Evolutionary conservation across 2,888 invertebrate genomes (phyloP), one percentile per base, ranked within the genome.

Genomic region (Vanessa cardui): DNA sequence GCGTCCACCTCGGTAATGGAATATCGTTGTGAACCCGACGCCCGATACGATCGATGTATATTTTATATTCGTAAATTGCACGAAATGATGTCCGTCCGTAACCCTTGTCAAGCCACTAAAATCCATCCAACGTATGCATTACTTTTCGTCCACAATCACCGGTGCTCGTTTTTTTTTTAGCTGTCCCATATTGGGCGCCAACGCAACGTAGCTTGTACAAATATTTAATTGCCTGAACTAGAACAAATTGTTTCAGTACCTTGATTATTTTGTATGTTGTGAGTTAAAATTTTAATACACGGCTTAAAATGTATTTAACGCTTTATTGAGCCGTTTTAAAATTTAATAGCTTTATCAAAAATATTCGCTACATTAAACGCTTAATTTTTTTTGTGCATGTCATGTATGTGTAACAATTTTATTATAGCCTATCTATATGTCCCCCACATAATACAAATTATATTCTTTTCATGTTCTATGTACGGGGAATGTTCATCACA

Each of bases 11-110:
- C 73, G 80, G 80, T 90, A 91, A 92, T 91, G 91, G 91, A 90
- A 91, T 89, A 90, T 85, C 87, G 89, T 76, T 90, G 91, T 89
- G 90, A 84, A 78, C 79, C 77, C 81, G 78, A 77, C 79, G 81
- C 80, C 79, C 72, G 74, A 73, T 74, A 81, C 79, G 83, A 87
- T 90, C 86, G 85, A 88, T 88, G 83, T 86, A 86, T 89, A 88
- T 88, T 89, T 90, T 90, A 90, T 89, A 88, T 87, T 83, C 81
- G 87, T 82, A 89, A 90, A 90, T 88, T 86, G 86, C 83, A 80
- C 81, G 81, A 83, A 86, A 86, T 87, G 86, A 86, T 84, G 84
- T 77, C 81, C 52, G 52, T 49, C 83, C 77, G 81, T 79, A 79
- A 88, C 88, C 90, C 89, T 86, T 86, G 86, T 88, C 88, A 87